Percentiles rank a stretch among this genome's conserved stretches.
These are phyloP conservation scores for Polypedilum pembai DNA, from an alignment of 1,140 invertebrate species.

Conservation along the genomic window DNA sequence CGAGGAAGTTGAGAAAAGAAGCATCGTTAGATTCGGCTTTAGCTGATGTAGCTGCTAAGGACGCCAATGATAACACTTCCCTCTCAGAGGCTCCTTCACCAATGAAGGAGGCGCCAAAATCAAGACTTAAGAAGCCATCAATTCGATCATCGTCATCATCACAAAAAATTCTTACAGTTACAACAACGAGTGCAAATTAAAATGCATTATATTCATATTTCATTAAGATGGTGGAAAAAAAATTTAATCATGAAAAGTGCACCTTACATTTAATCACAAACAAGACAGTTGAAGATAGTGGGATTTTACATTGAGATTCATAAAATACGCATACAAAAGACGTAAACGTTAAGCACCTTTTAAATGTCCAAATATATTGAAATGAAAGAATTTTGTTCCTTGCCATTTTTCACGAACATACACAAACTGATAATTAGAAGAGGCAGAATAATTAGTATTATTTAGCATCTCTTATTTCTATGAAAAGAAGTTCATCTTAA, in stretches of 20 bases:
- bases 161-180: not conserved
- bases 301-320: not conserved
- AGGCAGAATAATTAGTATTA: too few species aligned
- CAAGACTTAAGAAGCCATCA: slow-evolving; percentile 13
- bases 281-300: not conserved
- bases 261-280: not conserved
- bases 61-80: not conserved
- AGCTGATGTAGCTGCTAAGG: not conserved
- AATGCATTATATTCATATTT: not conserved
- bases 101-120: not conserved
- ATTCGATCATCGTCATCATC: slow-evolving; percentile 2
- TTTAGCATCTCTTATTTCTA: too few species aligned
- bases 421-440: too few species aligned
- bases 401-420: not conserved
- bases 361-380: slow-evolving; percentile 13
- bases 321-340: not conserved
- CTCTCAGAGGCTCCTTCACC: not conserved
- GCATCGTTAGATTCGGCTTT: slow-evolving; percentile 2
- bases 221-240: too few species aligned
- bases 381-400: not conserved
- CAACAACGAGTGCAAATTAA: not conserved
- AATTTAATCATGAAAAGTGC: slow-evolving; percentile 6
- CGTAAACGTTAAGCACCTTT: not conserved
- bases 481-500: too few species aligned
- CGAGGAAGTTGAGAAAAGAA: slow-evolving; percentile 9